Evolutionary conservation across 2,797 vertebrate genomes (phyloP).

Genomic region (Phoebastria nigripes): DNA sequence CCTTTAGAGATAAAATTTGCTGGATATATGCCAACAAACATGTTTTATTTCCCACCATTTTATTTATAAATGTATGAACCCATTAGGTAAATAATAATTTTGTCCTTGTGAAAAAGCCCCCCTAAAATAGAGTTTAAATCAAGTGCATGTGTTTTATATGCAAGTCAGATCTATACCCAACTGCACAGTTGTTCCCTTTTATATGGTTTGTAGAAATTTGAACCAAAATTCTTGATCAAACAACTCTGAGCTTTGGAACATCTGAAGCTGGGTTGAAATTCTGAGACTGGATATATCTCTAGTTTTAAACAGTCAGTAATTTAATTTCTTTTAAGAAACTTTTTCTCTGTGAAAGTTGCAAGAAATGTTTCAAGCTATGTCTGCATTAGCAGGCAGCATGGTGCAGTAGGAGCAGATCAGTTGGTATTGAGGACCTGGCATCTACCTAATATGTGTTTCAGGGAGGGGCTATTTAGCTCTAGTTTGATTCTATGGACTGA

Average conservation of each 20-base stretch:
- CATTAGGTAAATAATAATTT: background rate
- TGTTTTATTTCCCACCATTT: background rate
- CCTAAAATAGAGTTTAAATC: background rate
- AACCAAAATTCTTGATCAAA: background rate
- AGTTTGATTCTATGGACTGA: background rate
- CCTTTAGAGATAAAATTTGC: background rate
- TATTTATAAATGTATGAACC: background rate
- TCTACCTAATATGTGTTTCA: background rate
- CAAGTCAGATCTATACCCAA: background rate
- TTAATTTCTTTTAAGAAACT: background rate
- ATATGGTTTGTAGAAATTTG: background rate
- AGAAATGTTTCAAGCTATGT: background rate
- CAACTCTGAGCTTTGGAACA: background rate
- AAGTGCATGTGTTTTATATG: background rate
- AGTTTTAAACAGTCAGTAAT: background rate
- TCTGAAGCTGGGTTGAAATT: background rate
- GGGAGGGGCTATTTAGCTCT: background rate
- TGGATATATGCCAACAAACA: background rate
- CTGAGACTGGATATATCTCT: background rate
- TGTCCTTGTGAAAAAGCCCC: background rate
- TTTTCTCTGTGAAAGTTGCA: background rate
- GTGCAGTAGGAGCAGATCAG: background rate
- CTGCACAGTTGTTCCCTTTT: background rate
- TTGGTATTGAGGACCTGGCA: background rate
- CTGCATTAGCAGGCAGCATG: background rate